phyloP scores from a whole-genome alignment of 2,113 vertebrate genomes.

The Suncus etruscus region DNA sequence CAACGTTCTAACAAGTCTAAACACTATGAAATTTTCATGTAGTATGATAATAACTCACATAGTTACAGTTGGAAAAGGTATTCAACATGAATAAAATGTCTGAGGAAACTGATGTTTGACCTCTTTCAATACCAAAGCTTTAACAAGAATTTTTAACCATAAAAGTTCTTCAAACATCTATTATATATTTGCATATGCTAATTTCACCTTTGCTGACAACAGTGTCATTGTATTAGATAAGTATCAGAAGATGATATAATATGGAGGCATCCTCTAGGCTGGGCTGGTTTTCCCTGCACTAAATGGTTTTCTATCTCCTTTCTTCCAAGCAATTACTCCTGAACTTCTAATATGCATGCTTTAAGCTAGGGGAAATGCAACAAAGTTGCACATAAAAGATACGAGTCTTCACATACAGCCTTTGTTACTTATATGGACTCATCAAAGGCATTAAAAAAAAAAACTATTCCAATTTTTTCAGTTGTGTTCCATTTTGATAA shows the following conservation, averaged over 20 bases:
- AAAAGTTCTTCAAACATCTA: conserved; percentile 60
- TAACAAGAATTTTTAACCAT: conserved; percentile 25
- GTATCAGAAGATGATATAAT: neutral
- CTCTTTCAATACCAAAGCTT: conserved; percentile 68
- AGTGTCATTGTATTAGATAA: neutral
- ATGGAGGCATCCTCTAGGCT: neutral
- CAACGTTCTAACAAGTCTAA: conserved; percentile 44
- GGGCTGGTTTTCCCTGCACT: neutral
- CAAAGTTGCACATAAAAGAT: conserved; percentile 52
- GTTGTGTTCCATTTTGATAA: conserved; percentile 54
- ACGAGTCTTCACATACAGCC: neutral
- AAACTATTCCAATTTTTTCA: conserved; percentile 56
- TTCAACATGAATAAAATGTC: conserved; percentile 65
- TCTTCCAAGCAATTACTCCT: conserved; percentile 33
- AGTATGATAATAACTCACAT: neutral
- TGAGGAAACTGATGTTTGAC: conserved; percentile 59
- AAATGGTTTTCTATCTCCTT: neutral
- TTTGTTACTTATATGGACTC: neutral
- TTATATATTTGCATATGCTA: conserved; percentile 26
- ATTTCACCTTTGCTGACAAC: conserved; percentile 51
- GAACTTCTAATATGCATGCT: conserved; percentile 19
- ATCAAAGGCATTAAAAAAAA: conserved; percentile 61
- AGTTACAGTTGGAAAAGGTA: conserved; percentile 63
- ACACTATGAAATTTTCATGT: conserved; percentile 33
- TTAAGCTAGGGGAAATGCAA: conserved; percentile 23